Evolutionary conservation across 2,113 vertebrate species (phyloP).

Genomic region (Actinemys pallida): DNA sequence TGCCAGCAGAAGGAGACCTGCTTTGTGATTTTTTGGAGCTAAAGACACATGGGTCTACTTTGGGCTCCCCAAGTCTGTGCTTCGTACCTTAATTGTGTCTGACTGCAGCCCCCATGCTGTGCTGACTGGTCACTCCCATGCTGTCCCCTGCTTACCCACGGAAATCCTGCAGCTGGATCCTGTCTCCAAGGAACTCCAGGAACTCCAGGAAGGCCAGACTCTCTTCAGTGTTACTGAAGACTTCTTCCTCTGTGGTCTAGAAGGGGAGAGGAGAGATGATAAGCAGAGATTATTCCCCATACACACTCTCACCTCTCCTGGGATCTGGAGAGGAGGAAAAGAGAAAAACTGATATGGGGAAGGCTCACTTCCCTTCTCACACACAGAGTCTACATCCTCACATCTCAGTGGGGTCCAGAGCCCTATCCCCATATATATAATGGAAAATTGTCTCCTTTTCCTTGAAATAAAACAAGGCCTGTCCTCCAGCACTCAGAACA

Average conservation of each 20-base stretch:
- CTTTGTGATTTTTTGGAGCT: not conserved
- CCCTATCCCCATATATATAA: not conserved
- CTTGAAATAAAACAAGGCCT: not conserved
- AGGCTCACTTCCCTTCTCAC: not conserved
- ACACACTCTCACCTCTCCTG: not conserved
- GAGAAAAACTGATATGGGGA: not conserved
- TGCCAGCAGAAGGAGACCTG: not conserved
- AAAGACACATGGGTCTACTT: not conserved
- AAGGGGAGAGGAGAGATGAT: conserved; percentile 15
- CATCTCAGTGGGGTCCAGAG: not conserved
- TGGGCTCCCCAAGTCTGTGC: not conserved
- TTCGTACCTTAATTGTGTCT: not conserved
- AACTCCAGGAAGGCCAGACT: conserved; percentile 89
- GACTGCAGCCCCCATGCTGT: not conserved
- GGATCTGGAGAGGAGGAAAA: not conserved
- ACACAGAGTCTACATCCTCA: not conserved
- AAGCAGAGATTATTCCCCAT: not conserved
- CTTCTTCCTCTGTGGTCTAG: conserved; percentile 89
- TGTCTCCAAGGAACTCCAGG: conserved; percentile 88
- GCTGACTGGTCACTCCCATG: accelerated
- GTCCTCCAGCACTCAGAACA: not conserved
- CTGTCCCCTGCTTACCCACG: conserved; percentile 80
- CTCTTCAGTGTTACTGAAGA: conserved; percentile 90
- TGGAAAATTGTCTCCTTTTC: not conserved
- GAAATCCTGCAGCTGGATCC: conserved; percentile 87